Base-by-base conservation (phyloP, 2,797 vertebrate genomes). In the Perdix hodgsoniae region DNA sequence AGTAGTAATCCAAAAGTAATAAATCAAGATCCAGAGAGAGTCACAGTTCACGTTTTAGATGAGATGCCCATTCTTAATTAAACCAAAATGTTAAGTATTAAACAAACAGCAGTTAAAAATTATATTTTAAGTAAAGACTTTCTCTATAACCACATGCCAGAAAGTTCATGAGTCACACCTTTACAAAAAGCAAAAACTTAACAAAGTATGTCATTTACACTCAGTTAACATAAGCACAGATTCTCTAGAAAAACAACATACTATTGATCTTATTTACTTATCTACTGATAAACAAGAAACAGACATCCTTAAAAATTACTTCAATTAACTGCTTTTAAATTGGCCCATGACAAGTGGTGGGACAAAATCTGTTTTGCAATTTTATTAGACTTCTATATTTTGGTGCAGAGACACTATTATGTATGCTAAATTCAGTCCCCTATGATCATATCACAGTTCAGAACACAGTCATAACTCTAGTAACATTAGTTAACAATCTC, bases 1-100 rank as follows among this genome's bases (percentile, higher is more conserved):
- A 40, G 42, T 8, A 87, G 65, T 76, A 90, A 92, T 19, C 22
- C 59, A 86, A 59, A 90, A 14, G 16, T 72, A 90, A 84, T 67
- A 57, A 6, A 91, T 74, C 9, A 74, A 79, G 37, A 85, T 8
- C 27, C 21, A 71, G 1, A 77, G 31, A 44, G 57, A 94, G 6
- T 11, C 40, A 67, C 5, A 73, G 12, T 83, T 86, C 17, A 67
- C 11, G 26, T 86, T 86, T 88, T 50, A 91, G 14, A 82, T n/a
- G 26, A 88, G 40, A 88, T 37, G 27, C 2, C 6, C 83, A n/a
- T 83, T 91, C 91, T 45, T 61, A 93, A 85, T 80, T 93, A 74
- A 95, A 71, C 5, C 14, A 78, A 57, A 86, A 69, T 24, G 2
- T 35, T 18, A 76, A 89, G 22, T 45, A 87, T 33, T 31, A 83